phyloP scores from a whole-genome alignment of 2,797 vertebrate genomes.

The Eutrigla gurnardus region DNA sequence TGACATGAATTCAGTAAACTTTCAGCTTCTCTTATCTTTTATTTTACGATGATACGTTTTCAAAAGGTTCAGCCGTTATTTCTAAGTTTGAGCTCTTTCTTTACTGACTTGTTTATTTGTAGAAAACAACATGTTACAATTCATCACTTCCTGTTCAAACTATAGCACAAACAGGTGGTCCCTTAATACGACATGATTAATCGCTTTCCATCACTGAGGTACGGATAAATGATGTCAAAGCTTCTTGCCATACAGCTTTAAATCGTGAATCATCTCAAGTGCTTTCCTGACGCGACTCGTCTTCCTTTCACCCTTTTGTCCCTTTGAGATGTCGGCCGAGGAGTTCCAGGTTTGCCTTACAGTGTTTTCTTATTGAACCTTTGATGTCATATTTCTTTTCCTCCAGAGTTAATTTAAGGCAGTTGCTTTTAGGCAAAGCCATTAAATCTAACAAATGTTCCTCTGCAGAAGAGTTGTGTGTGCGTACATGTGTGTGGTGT shows the following conservation, averaged over 20 bases:
- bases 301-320: neutral
- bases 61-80: neutral
- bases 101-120: neutral
- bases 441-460: conserved; percentile 47
- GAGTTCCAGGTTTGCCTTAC: conserved; percentile 5
- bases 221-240: too few species aligned
- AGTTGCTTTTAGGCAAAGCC: conserved; percentile 45
- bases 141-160: neutral
- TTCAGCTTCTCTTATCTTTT: neutral
- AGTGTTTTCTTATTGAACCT: neutral
- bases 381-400: conserved; percentile 25
- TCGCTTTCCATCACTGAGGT: too few species aligned
- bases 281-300: neutral
- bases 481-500: neutral
- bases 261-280: neutral
- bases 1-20: neutral
- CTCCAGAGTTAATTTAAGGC: conserved; percentile 25
- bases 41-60: neutral
- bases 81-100: neutral
- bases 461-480: conserved; percentile 16
- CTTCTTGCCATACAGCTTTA: neutral
- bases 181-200: too few species aligned
- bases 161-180: too few species aligned
- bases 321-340: neutral
- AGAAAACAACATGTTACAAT: neutral